Evolutionary conservation across 1,140 invertebrate species (phyloP).

Genomic region (roundworm (Caenorhabditis elegans)): WBcel235 BX284603.4:4002001-4002500

Average conservation of each 20-base stretch:
- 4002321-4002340: slow-evolving; percentile 17
- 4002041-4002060: too few relatives aligned
- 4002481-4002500: background rate
- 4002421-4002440: background rate
- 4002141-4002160: too few relatives aligned
- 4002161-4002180: too few relatives aligned
- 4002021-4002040: too few relatives aligned
- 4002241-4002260: slow-evolving; percentile 41
- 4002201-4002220: slow-evolving; percentile 45
- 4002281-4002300: slow-evolving; percentile 36
- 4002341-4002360: slow-evolving; percentile 40
- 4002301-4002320: slow-evolving; percentile 1
- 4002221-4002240: slow-evolving; percentile 47
- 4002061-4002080: too few relatives aligned
- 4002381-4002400: slow-evolving; percentile 25
- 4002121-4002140: too few relatives aligned
- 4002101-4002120: too few relatives aligned
- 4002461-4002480: background rate
- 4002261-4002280: slow-evolving; percentile 27
- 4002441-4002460: background rate
- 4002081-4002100: too few relatives aligned
- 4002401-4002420: background rate
- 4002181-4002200: slow-evolving; percentile 43
- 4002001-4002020: too few relatives aligned
- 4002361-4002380: slow-evolving; percentile 14